phyloP scores from a whole-genome alignment of 2,797 vertebrate genomes.

The Lateolabrax maculatus region DNA sequence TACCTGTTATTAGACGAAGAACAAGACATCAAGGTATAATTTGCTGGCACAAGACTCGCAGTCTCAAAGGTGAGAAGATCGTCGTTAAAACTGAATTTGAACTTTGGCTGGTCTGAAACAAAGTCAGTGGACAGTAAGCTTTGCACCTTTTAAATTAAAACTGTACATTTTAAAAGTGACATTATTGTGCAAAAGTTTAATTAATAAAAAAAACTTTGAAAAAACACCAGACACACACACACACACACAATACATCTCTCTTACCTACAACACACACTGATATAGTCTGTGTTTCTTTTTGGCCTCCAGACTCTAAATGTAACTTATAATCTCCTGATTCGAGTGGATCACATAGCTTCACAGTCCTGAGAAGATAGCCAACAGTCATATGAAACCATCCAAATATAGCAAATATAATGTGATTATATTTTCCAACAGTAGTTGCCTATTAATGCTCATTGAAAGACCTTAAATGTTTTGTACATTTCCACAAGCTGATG shows the following conservation, averaged over 20 bases:
- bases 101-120: conserved; percentile 66
- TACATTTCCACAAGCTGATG: neutral
- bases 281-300: conserved; percentile 83
- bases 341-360: conserved; percentile 83
- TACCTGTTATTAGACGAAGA: conserved; percentile 64
- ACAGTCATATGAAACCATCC: neutral
- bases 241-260: conserved; percentile 44
- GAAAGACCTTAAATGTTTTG: neutral
- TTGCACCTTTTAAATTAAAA: neutral
- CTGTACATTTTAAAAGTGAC: neutral
- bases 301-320: conserved; percentile 88
- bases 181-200: neutral
- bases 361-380: conserved; percentile 69
- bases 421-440: neutral
- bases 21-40: conserved; percentile 74
- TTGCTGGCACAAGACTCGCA: conserved; percentile 63
- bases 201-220: neutral
- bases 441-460: neutral
- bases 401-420: neutral
- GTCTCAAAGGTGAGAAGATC: conserved; percentile 45
- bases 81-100: conserved; percentile 27
- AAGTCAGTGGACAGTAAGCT: conserved; percentile 10
- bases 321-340: conserved; percentile 89
- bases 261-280: conserved; percentile 90
- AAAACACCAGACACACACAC: too few species aligned